phyloP scores from a whole-genome alignment of 64 coral and sea anemone genomes.

The Cladopsammia gracilis region DNA sequence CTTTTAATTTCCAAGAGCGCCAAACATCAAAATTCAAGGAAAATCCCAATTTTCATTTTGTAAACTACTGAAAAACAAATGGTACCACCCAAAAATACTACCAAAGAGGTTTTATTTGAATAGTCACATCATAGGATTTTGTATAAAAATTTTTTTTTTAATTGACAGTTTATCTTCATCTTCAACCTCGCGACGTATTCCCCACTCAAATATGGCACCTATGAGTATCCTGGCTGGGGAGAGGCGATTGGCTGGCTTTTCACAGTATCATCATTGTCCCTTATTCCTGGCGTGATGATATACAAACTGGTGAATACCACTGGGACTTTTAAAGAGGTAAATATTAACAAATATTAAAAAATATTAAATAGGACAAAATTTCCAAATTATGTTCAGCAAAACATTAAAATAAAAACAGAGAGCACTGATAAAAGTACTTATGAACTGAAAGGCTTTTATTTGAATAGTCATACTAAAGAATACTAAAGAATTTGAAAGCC shows the following conservation, averaged over 20 bases:
- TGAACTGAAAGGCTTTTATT: too few species aligned
- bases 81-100: too few species aligned
- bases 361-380: background rate
- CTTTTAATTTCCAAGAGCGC: too few species aligned
- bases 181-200: constrained; percentile 70
- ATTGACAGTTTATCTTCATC: constrained; percentile 68
- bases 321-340: constrained; percentile 25
- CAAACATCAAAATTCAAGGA: too few species aligned
- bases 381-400: too few species aligned
- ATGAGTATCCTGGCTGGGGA: constrained; percentile 74
- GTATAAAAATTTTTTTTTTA: background rate
- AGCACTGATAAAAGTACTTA: too few species aligned
- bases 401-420: background rate
- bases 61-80: too few species aligned
- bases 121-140: too few species aligned
- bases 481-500: too few species aligned
- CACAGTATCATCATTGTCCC: constrained; percentile 63
- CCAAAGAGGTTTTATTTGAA: too few species aligned
- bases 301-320: constrained; percentile 21
- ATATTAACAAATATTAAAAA: background rate
- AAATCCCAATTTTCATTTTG: too few species aligned
- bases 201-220: constrained; percentile 52
- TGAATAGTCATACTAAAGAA: too few species aligned
- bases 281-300: constrained; percentile 53
- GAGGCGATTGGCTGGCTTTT: constrained; percentile 75